Base-by-base conservation (phyloP, 1,140 invertebrate genomes). In the Macrobrachium nipponense region DNA sequence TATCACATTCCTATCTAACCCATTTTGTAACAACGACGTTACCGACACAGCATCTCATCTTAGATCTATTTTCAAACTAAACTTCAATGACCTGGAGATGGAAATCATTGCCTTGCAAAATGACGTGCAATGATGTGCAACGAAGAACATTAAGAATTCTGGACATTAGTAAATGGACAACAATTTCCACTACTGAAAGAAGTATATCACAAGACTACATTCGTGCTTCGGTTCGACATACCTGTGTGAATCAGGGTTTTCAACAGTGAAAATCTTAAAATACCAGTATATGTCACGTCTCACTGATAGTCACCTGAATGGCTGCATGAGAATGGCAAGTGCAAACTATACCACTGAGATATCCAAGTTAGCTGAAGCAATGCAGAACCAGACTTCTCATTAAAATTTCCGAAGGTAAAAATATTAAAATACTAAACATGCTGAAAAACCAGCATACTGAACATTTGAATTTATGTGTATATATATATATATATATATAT, bases 161-260 rank as follows among this genome's bases (percentile, higher is more conserved):
- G 59, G 0, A 36, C 59, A 62, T 64, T 80, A 36, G 62, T 62
- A 27, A 36, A 43, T 64, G 18, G 4, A 20, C 11, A 66, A 18
- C 18, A 80, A 80, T 64, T 80, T 66, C 43, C 62, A 80, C n/a
- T 64, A 23, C 43, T 80, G 59, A 80, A 80, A 27, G 64, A 68
- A 68, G 64, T 68, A 20, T 68, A 68, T 68, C 64, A 68, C n/a
- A 27, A 68, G 64, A 11, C 64, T 68, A 68, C 64, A 27, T 68
- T 68, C 64, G 15, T 27, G 23, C 64, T 68, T 68, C 11, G 64
- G 64, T n/a, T 68, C 64, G 23, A 68, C 64, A 68, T 17, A 68
- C 15, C n/a, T 68, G 64, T 68, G 10, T 68, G 11, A 68, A 68
- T 8, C 64, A 4, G 15, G 64, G 11, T 17, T 68, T 68, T 68